Base-by-base conservation (phyloP, 2,888 invertebrate species). In the Stenurella melanura region DNA sequence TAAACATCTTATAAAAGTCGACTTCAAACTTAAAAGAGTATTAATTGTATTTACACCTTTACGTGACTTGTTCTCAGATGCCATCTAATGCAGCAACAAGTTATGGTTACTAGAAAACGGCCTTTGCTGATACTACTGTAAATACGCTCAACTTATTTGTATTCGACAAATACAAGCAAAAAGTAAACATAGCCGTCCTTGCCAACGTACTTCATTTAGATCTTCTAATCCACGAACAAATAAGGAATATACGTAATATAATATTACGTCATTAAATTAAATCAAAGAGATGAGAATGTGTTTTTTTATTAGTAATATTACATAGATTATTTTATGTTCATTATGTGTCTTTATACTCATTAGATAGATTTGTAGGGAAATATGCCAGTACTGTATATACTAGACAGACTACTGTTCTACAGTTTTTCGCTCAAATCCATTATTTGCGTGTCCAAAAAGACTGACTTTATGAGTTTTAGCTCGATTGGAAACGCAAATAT, bases 31-130 rank as follows among this genome's bases (percentile, higher is more conserved):
- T 79, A 79, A 79, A 75, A 56, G 78, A 78, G 78, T 79, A 80
- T 81, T 82, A 82, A 81, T 81, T 80, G 81, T 82, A 79, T 82
- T 82, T 82, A 81, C 80, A 80, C 80, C 80, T 81, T 74, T 82
- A 82, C 81, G 81, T 81, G 82, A 81, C 80, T 76, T 74, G 81
- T 79, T 75, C 69, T 67, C 79, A 76, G 79, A 79, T 79, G 75
- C 75, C 77, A 76, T 76, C 79, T 74, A 78, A 75, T 61, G 68
- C 60, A 66, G 78, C 78, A 76, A 78, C 78, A 78, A 78, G 78
- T 78, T 75, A 78, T 75, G 69, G 75, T 34, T 70, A 56, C n/a
- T 60, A 17, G 58, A 58, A 26, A 19, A 64, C 64, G 34, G 64
- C 42, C 64, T 42, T 64, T 42, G 21, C 61, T 11, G 26, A 10